Evolutionary conservation across 2,888 invertebrate genomes (phyloP).

Genomic region (Resseliella maxima): DNA sequence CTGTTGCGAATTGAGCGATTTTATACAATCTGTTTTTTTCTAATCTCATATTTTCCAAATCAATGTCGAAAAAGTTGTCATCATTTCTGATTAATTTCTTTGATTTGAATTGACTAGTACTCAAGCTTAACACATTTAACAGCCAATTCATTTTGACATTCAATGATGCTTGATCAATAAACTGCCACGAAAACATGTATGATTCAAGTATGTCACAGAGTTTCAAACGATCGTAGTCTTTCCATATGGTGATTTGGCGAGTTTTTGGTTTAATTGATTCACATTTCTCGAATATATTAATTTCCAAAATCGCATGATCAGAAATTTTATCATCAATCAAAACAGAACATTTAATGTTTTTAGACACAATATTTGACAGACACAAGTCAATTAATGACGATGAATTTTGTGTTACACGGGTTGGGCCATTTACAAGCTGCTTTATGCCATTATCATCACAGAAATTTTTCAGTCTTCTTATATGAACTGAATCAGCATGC

Average conservation of each 20-base stretch:
- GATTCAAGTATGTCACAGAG: background rate
- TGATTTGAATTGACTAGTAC: slow-evolving; percentile 14
- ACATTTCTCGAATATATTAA: background rate
- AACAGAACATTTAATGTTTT: slow-evolving; percentile 17
- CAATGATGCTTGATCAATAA: background rate
- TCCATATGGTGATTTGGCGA: background rate
- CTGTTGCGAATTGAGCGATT: background rate
- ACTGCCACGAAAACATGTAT: background rate
- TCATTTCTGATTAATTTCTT: background rate
- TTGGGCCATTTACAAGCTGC: background rate
- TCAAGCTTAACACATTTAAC: background rate
- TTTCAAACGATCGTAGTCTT: background rate
- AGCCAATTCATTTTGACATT: slow-evolving; percentile 38
- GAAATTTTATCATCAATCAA: slow-evolving; percentile 9
- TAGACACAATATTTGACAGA: background rate
- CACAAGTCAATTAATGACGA: slow-evolving; percentile 27
- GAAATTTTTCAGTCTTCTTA: slow-evolving; percentile 1
- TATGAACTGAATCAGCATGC: background rate
- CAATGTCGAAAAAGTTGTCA: slow-evolving; percentile 18
- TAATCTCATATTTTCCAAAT: background rate
- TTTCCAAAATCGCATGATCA: background rate
- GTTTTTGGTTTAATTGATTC: background rate
- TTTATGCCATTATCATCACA: slow-evolving; percentile 34
- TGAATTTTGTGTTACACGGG: background rate
- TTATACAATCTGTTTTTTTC: slow-evolving; percentile 51